phyloP scores from a whole-genome alignment of 2,888 invertebrate species.

The Trachelus stipa region DNA sequence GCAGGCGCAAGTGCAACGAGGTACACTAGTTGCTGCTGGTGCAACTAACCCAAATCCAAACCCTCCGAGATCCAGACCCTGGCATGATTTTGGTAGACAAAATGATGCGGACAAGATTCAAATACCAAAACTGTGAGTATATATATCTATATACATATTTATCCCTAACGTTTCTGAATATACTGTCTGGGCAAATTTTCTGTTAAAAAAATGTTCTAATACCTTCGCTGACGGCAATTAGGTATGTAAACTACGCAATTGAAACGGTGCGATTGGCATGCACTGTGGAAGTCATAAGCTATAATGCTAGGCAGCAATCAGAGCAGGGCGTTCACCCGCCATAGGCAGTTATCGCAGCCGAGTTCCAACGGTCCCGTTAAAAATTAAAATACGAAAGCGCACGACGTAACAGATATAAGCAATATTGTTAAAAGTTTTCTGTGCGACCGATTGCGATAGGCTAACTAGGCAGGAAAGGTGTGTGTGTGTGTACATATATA shows the following conservation, averaged over 20 bases:
- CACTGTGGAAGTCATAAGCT: slow-evolving; percentile 1
- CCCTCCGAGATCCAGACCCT: slow-evolving; percentile 81
- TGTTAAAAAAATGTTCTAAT: neutral
- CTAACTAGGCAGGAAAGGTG: slow-evolving; percentile 42
- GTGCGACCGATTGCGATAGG: slow-evolving; percentile 38
- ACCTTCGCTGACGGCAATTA: neutral
- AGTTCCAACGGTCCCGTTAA: slow-evolving; percentile 36
- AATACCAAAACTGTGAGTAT: slow-evolving; percentile 96
- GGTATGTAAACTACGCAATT: neutral
- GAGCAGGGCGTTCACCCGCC: slow-evolving; percentile 58
- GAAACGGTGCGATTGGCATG: neutral
- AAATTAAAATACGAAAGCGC: slow-evolving; percentile 45
- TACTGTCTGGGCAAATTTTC: neutral
- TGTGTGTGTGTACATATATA: slow-evolving; percentile 15
- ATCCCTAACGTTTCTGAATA: neutral
- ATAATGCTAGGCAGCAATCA: slow-evolving; percentile 44
- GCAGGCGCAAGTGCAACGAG: slow-evolving; percentile 72
- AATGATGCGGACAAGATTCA: slow-evolving; percentile 96
- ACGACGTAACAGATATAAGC: slow-evolving; percentile 27
- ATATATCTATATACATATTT: neutral
- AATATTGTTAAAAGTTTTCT: slow-evolving; percentile 35
- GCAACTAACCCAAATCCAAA: slow-evolving; percentile 59
- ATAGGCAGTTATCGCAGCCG: slow-evolving; percentile 38
- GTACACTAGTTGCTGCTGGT: slow-evolving; percentile 53
- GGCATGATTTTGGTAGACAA: slow-evolving; percentile 95